Percentiles rank a stretch among this genome's conserved stretches.
Evolutionary conservation across 2,888 invertebrate species (phyloP).

Genomic region (Folsomia manolachei): DNA sequence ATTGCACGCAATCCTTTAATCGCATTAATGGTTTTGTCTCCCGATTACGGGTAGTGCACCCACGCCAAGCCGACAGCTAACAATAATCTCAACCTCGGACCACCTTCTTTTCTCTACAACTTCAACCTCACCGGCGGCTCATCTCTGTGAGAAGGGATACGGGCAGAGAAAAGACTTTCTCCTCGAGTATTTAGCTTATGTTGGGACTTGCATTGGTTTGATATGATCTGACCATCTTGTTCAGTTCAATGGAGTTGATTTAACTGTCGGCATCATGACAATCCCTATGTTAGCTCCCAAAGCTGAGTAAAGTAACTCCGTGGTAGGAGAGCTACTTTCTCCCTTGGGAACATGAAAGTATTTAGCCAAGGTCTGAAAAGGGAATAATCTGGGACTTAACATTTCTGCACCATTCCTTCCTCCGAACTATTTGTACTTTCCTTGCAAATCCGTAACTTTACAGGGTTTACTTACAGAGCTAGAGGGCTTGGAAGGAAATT

Average conservation of each 20-base stretch:
- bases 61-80: too few relatives aligned
- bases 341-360: background rate
- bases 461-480: background rate
- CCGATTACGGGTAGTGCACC: constrained; percentile 14
- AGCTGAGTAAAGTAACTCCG: background rate
- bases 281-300: background rate
- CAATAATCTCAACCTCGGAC: too few relatives aligned
- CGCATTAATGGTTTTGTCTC: constrained; percentile 47
- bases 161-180: background rate
- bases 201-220: background rate
- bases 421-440: too few relatives aligned
- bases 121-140: too few relatives aligned
- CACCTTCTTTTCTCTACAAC: background rate
- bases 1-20: constrained; percentile 49
- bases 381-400: background rate
- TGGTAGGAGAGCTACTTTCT: too few relatives aligned
- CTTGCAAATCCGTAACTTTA: background rate
- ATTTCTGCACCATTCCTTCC: background rate
- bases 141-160: too few relatives aligned
- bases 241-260: too few relatives aligned
- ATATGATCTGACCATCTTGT: background rate
- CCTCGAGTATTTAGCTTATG: too few relatives aligned
- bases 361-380: background rate
- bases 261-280: too few relatives aligned
- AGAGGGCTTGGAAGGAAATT: background rate